phyloP scores from a whole-genome alignment of 2,888 invertebrate genomes.

The Drosophila basisetae region DNA sequence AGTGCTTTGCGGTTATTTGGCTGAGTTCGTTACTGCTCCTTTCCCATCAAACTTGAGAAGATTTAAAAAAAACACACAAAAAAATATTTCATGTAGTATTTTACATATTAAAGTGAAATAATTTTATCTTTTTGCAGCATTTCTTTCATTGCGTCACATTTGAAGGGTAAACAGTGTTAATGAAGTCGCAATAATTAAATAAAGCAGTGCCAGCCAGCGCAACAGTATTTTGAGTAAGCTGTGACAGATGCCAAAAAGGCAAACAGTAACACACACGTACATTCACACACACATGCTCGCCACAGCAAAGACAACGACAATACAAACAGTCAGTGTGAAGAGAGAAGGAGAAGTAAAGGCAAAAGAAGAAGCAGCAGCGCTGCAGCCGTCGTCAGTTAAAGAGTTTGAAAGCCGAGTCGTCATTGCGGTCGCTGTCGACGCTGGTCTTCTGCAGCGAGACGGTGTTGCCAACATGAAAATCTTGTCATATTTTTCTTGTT shows the following conservation, averaged over 20 bases:
- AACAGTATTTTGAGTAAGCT: conserved; percentile 16
- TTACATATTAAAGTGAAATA: conserved; percentile 50
- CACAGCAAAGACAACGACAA: conserved; percentile 57
- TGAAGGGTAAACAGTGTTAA: conserved; percentile 78
- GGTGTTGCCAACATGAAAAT: conserved; percentile 74
- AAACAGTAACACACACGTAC: conserved; percentile 30
- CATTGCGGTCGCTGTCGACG: conserved; percentile 11
- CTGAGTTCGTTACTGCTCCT: conserved; percentile 54
- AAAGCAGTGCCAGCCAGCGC: conserved; percentile 20
- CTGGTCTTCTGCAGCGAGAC: conserved; percentile 44
- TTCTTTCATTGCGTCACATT: conserved; percentile 51
- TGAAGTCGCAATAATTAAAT: too few species aligned
- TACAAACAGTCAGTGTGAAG: conserved; percentile 64
- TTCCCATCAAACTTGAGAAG: conserved; percentile 45
- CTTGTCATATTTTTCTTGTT: conserved; percentile 82
- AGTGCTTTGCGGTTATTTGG: conserved; percentile 70
- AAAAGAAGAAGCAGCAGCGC: conserved; percentile 10
- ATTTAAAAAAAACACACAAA: conserved; percentile 27
- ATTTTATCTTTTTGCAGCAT: conserved; percentile 29
- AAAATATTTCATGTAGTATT: conserved; percentile 34
- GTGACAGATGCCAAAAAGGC: conserved; percentile 36
- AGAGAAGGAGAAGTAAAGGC: conserved; percentile 14
- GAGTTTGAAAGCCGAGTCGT: conserved; percentile 53
- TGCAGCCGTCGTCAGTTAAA: conserved; percentile 40
- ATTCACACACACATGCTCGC: conserved; percentile 21